These are phyloP conservation scores for Brachyhypopomus occidentalis DNA, from an alignment of 2,113 vertebrate species.

Conservation along the genomic window DNA sequence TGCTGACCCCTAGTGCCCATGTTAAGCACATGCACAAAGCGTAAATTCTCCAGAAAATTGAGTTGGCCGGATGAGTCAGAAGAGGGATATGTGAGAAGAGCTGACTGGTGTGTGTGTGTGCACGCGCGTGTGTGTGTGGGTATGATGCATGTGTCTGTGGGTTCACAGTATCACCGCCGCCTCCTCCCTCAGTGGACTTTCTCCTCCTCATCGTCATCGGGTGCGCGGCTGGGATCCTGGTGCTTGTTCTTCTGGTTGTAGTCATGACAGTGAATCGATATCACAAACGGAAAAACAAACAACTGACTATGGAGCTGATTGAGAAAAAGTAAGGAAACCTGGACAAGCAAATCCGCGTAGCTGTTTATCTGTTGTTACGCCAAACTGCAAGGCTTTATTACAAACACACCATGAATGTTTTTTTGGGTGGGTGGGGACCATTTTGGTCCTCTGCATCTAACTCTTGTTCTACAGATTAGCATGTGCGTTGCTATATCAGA, in stretches of 20 bases:
- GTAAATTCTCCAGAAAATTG: neutral
- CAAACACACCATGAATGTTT: too few species aligned
- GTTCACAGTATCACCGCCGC: too few species aligned
- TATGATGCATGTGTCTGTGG: constrained; percentile 26
- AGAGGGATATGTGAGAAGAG: too few species aligned
- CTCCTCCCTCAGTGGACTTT: constrained; percentile 68
- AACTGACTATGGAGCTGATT: constrained; percentile 81
- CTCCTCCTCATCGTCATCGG: constrained; percentile 80
- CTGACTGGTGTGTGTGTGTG: neutral
- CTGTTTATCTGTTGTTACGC: too few species aligned
- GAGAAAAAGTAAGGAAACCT: constrained; percentile 79
- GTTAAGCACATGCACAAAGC: neutral
- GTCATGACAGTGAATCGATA: constrained; percentile 82
- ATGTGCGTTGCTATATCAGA: too few species aligned
- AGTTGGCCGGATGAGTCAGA: neutral
- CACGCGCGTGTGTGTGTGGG: neutral
- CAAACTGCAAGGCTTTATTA: too few species aligned
- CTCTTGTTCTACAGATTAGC: too few species aligned
- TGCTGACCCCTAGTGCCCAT: constrained; percentile 27
- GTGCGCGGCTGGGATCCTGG: constrained; percentile 69
- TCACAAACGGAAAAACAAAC: constrained; percentile 83
- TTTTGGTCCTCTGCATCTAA: too few species aligned
- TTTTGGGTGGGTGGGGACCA: too few species aligned
- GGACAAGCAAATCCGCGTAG: too few species aligned
- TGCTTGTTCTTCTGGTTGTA: constrained; percentile 80